phyloP scores from a whole-genome alignment of 2,797 vertebrate genomes.

The Silurus aristotelis region DNA sequence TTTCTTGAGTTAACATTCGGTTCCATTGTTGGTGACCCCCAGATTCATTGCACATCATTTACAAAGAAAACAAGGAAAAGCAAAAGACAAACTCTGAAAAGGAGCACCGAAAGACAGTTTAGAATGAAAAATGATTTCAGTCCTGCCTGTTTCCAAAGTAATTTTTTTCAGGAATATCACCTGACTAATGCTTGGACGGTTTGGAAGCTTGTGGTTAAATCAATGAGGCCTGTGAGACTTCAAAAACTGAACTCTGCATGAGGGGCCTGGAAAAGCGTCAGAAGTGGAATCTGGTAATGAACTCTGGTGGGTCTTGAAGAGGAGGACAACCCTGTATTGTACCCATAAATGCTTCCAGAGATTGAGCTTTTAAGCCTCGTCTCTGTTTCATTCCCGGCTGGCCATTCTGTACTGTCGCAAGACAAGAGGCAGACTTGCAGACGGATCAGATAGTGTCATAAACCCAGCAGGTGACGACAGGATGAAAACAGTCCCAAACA shows the following conservation, averaged over 20 bases:
- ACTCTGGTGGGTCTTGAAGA: background rate
- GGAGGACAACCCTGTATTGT: background rate
- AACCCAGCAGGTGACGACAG: slow-evolving; percentile 61
- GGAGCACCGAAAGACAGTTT: slow-evolving; percentile 6
- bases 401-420: slow-evolving; percentile 53
- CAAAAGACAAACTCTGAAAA: background rate
- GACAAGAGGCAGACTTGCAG: slow-evolving; percentile 56
- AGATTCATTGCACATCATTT: slow-evolving; percentile 1
- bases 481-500: slow-evolving; percentile 57
- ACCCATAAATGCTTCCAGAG: slow-evolving; percentile 32
- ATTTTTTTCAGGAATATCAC: slow-evolving; percentile 11
- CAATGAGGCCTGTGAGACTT: background rate
- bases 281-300: background rate
- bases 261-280: background rate
- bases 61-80: slow-evolving; percentile 31
- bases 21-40: background rate
- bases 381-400: slow-evolving; percentile 55
- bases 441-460: slow-evolving; percentile 58
- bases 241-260: background rate
- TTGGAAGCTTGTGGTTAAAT: slow-evolving; percentile 1
- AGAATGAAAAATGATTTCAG: background rate
- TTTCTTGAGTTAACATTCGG: slow-evolving; percentile 40
- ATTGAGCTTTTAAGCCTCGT: slow-evolving; percentile 27
- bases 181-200: slow-evolving; percentile 7
- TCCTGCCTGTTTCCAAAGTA: slow-evolving; percentile 10